Percentiles rank a stretch among this genome's conserved stretches.
Conservation (phyloP, 2,113 vertebrate genomes). For the Corythoichthys intestinalis region DNA sequence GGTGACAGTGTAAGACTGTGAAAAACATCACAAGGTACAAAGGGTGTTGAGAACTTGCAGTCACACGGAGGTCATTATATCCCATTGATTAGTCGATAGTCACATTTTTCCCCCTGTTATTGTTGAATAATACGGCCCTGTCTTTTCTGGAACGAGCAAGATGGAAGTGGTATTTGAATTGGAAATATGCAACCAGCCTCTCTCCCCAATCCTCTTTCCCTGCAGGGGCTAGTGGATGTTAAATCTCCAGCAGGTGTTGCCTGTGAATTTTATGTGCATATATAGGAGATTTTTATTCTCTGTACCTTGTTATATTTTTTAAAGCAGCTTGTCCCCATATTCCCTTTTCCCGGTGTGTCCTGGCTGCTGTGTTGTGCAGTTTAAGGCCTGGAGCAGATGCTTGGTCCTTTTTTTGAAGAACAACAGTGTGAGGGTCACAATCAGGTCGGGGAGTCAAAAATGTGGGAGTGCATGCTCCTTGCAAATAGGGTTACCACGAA, state of each 20-base stretch:
- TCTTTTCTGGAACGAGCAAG: slow-evolving; percentile 47
- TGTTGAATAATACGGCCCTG: slow-evolving; percentile 53
- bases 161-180: slow-evolving; percentile 51
- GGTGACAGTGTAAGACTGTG: slow-evolving; percentile 55
- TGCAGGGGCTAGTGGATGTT: slow-evolving; percentile 28
- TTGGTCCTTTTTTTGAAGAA: slow-evolving; percentile 34
- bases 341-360: slow-evolving; percentile 9
- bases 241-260: slow-evolving; percentile 55
- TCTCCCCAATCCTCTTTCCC: slow-evolving; percentile 33
- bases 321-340: slow-evolving; percentile 35
- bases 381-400: slow-evolving; percentile 52
- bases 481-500: slow-evolving; percentile 28
- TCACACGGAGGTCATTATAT: slow-evolving; percentile 62
- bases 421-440: slow-evolving; percentile 40
- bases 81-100: slow-evolving; percentile 58
- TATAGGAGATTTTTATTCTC: slow-evolving; percentile 38
- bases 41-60: slow-evolving; percentile 56
- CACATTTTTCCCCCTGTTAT: slow-evolving; percentile 44
- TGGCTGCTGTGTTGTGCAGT: slow-evolving; percentile 23
- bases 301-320: slow-evolving; percentile 38
- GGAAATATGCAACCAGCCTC: slow-evolving; percentile 41
- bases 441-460: slow-evolving; percentile 36
- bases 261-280: slow-evolving; percentile 45
- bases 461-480: slow-evolving; percentile 29
- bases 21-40: slow-evolving; percentile 68